Percentiles rank a stretch among this genome's conserved stretches.
These are phyloP conservation scores for Melanotaenia maccullochi DNA, from an alignment of 2,797 vertebrate genomes.

Conservation along the genomic window DNA sequence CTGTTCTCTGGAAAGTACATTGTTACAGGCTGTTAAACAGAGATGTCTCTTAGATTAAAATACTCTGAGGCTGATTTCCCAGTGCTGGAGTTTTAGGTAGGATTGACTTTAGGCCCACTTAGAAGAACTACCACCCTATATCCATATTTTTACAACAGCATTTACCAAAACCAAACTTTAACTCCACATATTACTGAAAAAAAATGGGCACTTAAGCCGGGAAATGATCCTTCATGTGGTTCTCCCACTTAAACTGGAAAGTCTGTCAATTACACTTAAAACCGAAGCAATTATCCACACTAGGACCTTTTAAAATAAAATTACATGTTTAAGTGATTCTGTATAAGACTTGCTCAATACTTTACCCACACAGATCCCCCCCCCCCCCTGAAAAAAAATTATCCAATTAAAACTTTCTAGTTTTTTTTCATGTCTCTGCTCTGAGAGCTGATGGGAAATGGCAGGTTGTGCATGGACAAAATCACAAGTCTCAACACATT, in stretches of 20 bases:
- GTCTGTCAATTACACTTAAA: not conserved
- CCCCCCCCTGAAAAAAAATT: not conserved
- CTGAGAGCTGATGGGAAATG: not conserved
- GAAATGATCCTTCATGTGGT: not conserved
- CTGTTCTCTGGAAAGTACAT: conserved; percentile 48
- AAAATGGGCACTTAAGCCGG: not conserved
- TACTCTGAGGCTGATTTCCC: not conserved
- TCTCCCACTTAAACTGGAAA: not conserved
- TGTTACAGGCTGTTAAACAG: not conserved
- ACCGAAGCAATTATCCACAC: not conserved
- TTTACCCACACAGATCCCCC: not conserved
- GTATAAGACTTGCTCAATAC: not conserved
- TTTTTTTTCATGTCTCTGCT: not conserved
- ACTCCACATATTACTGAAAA: not conserved
- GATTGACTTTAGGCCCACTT: conserved; percentile 1
- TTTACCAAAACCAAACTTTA: conserved; percentile 2
- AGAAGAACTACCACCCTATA: not conserved
- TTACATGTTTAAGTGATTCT: not conserved
- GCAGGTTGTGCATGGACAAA: not conserved
- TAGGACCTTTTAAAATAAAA: not conserved
- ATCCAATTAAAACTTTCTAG: not conserved
- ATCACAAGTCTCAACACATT: not conserved
- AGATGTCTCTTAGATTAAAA: conserved; percentile 40
- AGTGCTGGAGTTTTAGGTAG: conserved; percentile 17
- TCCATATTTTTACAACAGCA: not conserved